Conservation (phyloP, 1,140 invertebrate genomes). For the Plodia interpunctella region DNA sequence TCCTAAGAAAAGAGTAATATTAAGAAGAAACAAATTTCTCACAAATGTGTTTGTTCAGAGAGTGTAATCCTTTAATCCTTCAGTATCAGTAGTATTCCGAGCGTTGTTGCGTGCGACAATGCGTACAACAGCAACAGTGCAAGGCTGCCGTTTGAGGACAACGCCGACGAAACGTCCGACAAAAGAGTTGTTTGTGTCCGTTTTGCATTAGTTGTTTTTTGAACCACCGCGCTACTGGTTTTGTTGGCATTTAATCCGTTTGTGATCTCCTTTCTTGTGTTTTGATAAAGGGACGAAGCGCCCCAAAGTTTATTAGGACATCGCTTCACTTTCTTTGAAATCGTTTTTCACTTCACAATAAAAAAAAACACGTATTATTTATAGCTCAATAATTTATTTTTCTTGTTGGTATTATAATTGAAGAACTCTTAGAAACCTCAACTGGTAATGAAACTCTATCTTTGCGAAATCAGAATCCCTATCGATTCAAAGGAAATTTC, state of each 20-base stretch:
- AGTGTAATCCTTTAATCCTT: conserved; percentile 64
- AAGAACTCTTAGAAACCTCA: conserved; percentile 59
- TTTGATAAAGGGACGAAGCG: conserved; percentile 53
- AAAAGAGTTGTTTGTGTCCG: conserved; percentile 63
- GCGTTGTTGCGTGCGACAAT: conserved; percentile 37
- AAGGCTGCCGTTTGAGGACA: conserved; percentile 28
- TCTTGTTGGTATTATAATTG: neutral
- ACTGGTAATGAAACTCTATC: conserved; percentile 57
- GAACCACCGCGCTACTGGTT: conserved; percentile 52
- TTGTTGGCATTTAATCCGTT: conserved; percentile 70
- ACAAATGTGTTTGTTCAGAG: conserved; percentile 44
- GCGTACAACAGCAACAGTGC: conserved; percentile 50
- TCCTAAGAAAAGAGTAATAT: conserved; percentile 21
- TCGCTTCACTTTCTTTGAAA: neutral
- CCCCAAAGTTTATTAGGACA: conserved; percentile 21
- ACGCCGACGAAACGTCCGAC: conserved; percentile 38
- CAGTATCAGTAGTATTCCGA: conserved; percentile 50
- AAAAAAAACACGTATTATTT: neutral
- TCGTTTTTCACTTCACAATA: neutral
- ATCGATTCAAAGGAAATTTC: conserved; percentile 32
- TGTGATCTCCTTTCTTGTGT: conserved; percentile 59
- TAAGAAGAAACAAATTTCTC: conserved; percentile 34
- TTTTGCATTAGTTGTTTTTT: conserved; percentile 65
- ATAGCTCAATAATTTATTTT: conserved; percentile 14
- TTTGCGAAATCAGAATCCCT: conserved; percentile 57